Percentiles rank a stretch among this genome's conserved stretches.
Evolutionary conservation across 2,888 invertebrate genomes (phyloP).

Genomic region (Eudemis profundana): DNA sequence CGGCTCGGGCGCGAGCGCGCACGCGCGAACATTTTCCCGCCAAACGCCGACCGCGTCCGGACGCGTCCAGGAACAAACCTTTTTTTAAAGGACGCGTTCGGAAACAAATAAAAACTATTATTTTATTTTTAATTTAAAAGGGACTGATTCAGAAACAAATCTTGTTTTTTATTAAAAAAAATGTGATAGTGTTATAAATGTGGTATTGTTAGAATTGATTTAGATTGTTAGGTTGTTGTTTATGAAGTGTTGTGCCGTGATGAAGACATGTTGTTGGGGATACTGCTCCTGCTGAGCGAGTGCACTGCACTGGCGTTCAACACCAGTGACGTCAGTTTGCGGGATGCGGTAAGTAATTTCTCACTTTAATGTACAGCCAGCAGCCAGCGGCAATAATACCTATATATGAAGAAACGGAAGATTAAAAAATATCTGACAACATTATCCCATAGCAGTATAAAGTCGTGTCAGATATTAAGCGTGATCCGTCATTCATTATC

Average conservation of each 20-base stretch:
- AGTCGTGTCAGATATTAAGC: no score
- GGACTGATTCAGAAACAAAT: constrained; percentile 62
- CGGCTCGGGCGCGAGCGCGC: constrained; percentile 67
- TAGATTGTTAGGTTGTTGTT: constrained; percentile 45
- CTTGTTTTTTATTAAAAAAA: constrained; percentile 44
- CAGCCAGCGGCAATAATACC: no score
- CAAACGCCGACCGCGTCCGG: constrained; percentile 68
- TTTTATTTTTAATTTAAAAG: no score
- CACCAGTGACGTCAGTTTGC: constrained; percentile 61
- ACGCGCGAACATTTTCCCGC: constrained; percentile 79
- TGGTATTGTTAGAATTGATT: constrained; percentile 25
- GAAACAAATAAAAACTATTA: no score
- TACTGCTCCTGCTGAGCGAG: constrained; percentile 69
- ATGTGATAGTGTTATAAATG: no score
- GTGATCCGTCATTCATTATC: no score
- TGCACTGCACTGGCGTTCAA: constrained; percentile 60
- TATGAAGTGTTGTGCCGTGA: constrained; percentile 64
- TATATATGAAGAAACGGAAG: no score
- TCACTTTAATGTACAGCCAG: no score
- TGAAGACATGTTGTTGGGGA: constrained; percentile 75
- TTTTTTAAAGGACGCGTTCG: no score
- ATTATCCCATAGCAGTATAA: no score
- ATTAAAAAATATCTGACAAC: no score
- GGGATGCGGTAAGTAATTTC: constrained; percentile 54
- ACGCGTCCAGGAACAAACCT: constrained; percentile 60